A percentile compares a stretch with the other conserved stretches of the same genome.
Conservation (phyloP, 35 echinoderm and acorn worm genomes). For the Ptychodera flava region DNA sequence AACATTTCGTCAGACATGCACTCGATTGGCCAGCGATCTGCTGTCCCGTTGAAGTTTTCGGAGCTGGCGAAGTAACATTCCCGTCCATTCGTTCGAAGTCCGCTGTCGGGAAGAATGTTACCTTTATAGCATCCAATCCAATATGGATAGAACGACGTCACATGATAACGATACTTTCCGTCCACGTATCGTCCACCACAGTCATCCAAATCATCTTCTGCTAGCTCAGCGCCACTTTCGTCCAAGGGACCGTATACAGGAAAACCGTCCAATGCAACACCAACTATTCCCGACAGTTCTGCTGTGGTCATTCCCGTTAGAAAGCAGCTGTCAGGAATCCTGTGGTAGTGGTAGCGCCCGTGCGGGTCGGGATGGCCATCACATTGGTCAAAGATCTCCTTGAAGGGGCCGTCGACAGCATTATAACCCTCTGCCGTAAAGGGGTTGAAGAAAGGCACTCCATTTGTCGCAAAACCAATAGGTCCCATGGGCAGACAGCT, state of each 20-base stretch:
- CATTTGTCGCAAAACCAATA: conserved; percentile 54
- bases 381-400: neutral
- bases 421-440: conserved; percentile 40
- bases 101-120: neutral
- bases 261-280: conserved; percentile 73
- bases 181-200: neutral
- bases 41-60: neutral
- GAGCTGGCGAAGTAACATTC: neutral
- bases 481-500: conserved; percentile 51
- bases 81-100: neutral
- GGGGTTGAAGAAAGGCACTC: conserved; percentile 61
- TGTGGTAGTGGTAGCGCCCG: neutral
- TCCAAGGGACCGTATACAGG: conserved; percentile 65
- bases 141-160: neutral
- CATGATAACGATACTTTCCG: neutral
- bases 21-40: neutral
- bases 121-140: neutral
- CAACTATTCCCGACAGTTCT: conserved; percentile 27
- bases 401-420: conserved; percentile 32
- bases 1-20: neutral
- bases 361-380: neutral
- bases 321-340: neutral
- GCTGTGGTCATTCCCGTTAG: neutral
- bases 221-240: neutral
- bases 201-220: neutral